Conservation (phyloP, 1,140 invertebrate genomes). For the Chelonus insularis region DNA sequence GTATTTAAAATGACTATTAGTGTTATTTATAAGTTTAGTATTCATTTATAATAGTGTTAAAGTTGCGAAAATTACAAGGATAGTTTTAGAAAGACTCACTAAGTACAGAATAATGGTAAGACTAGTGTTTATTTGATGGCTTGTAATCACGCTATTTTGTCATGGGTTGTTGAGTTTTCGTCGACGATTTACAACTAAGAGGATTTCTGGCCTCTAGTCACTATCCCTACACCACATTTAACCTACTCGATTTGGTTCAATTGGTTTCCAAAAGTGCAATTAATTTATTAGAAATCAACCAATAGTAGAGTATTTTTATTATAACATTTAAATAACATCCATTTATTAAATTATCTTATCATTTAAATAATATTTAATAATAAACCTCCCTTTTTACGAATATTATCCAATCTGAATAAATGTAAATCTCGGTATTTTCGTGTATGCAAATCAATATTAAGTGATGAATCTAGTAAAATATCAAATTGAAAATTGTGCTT, state of each 20-base stretch:
- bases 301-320: too few relatives aligned
- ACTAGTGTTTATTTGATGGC: constrained; percentile 58
- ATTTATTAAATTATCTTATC: too few relatives aligned
- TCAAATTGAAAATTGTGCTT: too few relatives aligned
- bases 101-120: constrained; percentile 50
- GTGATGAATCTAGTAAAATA: too few relatives aligned
- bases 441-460: too few relatives aligned
- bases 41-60: not conserved
- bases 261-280: not conserved
- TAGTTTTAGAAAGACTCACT: not conserved
- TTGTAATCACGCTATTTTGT: constrained; percentile 59
- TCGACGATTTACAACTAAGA: constrained; percentile 17
- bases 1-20: too few relatives aligned
- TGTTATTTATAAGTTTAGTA: too few relatives aligned
- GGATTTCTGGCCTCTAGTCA: not conserved
- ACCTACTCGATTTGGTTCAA: constrained; percentile 4
- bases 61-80: not conserved
- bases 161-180: constrained; percentile 42
- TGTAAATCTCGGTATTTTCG: too few relatives aligned
- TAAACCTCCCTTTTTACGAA: too few relatives aligned
- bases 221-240: not conserved
- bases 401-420: too few relatives aligned
- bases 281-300: constrained; percentile 1
- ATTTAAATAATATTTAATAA: too few relatives aligned
- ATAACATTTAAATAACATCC: too few relatives aligned